These are phyloP conservation scores for Xestoiulus laeticollis DNA, from an alignment of 2,888 invertebrate species.

Conservation along the genomic window DNA sequence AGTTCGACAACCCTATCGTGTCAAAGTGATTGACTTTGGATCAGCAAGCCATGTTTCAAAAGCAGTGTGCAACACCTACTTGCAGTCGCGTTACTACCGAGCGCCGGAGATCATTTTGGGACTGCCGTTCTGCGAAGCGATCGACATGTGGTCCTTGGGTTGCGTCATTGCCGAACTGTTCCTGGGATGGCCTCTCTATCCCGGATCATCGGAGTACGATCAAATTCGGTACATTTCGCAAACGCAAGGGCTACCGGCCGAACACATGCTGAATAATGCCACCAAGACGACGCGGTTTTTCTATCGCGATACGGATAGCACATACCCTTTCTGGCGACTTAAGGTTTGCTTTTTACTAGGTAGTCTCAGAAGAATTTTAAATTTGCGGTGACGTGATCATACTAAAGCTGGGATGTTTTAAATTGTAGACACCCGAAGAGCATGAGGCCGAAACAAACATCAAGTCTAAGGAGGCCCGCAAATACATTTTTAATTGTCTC, in stretches of 20 bases:
- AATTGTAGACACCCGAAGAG: conserved; percentile 90
- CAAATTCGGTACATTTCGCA: conserved; percentile 92
- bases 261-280: conserved; percentile 96
- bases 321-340: conserved; percentile 71
- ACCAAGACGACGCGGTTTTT: conserved; percentile 99
- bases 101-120: conserved; percentile 65
- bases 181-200: conserved; percentile 99
- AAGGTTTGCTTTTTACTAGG: conserved; percentile 64
- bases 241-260: conserved; percentile 96
- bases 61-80: conserved; percentile 98
- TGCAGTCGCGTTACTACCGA: conserved; percentile 96
- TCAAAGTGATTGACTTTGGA: conserved; percentile 99
- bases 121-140: conserved; percentile 98
- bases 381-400: conserved; percentile 15
- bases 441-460: conserved; percentile 97
- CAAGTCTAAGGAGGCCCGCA: conserved; percentile 98
- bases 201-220: conserved; percentile 99
- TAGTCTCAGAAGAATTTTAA: background rate
- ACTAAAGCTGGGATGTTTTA: too few species aligned
- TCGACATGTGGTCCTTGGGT: conserved; percentile 99
- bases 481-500: conserved; percentile 99
- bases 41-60: conserved; percentile 99
- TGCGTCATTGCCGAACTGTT: conserved; percentile 99
- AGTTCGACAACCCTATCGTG: conserved; percentile 95
- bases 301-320: conserved; percentile 91